Conservation (phyloP, 2,888 invertebrate genomes). For the Neelides folsomi region DNA sequence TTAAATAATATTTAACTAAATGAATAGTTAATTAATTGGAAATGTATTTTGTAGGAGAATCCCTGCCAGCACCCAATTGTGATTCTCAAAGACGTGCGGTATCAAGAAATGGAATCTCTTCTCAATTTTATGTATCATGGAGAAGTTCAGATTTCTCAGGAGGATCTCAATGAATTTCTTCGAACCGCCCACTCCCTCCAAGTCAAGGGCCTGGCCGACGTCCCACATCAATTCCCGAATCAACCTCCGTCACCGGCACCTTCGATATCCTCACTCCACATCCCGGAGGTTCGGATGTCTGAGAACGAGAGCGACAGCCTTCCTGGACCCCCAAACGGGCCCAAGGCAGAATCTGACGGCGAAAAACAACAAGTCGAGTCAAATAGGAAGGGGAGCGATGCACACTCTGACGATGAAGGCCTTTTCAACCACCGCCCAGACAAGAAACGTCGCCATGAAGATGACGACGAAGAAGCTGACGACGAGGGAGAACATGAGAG, state of each 20-base stretch:
- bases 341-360: too few species aligned
- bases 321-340: too few species aligned
- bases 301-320: too few species aligned
- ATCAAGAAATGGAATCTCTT: slow-evolving; percentile 72
- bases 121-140: slow-evolving; percentile 86
- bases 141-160: slow-evolving; percentile 77
- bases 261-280: slow-evolving; percentile 44
- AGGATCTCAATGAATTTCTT: slow-evolving; percentile 70
- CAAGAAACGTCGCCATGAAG: too few species aligned
- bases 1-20: too few species aligned
- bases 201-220: slow-evolving; percentile 68
- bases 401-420: too few species aligned
- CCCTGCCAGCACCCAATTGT: slow-evolving; percentile 84
- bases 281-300: neutral
- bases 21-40: neutral
- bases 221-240: slow-evolving; percentile 7
- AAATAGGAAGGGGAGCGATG: too few species aligned
- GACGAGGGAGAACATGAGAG: too few species aligned
- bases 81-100: slow-evolving; percentile 69
- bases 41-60: slow-evolving; percentile 51
- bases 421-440: too few species aligned
- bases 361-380: too few species aligned
- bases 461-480: too few species aligned
- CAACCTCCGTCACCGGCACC: slow-evolving; percentile 36
- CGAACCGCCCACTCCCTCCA: slow-evolving; percentile 76